Evolutionary conservation across 2,113 vertebrate species (phyloP), one percentile per base, ranked within the genome.

Genomic region (Podiceps cristatus): DNA sequence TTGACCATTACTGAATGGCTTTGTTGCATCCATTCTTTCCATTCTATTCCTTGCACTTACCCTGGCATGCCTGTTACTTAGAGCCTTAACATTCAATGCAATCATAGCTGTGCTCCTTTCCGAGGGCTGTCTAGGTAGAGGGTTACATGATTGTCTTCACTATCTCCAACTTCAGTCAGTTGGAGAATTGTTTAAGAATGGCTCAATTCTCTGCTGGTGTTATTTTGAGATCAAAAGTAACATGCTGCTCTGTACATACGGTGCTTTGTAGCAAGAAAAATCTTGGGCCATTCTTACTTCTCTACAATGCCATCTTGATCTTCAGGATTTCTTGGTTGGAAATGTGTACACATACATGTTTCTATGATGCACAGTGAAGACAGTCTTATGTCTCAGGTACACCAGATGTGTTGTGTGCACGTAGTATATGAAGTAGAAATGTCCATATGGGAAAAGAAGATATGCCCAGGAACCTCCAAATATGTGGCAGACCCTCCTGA

Each of bases 281-380:
- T 82, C 45, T 37, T 2, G 0, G 2, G 4, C 10, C 4, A 14
- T 79, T 95, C 31, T 16, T 86, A 59, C 86, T 79, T 95, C 9
- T 19, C 18, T 58, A 19, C 0, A 6, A 12, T 40, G 37, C 1
- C 8, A 40, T 78, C 29, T 52, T 71, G 13, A 74, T 94, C 31
- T 82, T 69, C 73, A 75, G 37, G 44, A 60, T 85, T 80, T 91
- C 64, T 84, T 93, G 22, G 5, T 58, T 78, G 53, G 15, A 75
- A 78, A 56, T 47, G 7, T 0, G 0, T 35, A 18, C 1, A 7
- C 9, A 18, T 56, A n/a, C 6, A 2, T 84, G 60, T 66, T 87
- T 93, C 88, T 50, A 27, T 13, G 23, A 33, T 71, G n/a, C 11
- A 2, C 8, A 45, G 37, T 50, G 50, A 25, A 24, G 5, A 37